Base-by-base conservation (phyloP, 1,140 invertebrate genomes). In the Penaeus vannamei region DNA sequence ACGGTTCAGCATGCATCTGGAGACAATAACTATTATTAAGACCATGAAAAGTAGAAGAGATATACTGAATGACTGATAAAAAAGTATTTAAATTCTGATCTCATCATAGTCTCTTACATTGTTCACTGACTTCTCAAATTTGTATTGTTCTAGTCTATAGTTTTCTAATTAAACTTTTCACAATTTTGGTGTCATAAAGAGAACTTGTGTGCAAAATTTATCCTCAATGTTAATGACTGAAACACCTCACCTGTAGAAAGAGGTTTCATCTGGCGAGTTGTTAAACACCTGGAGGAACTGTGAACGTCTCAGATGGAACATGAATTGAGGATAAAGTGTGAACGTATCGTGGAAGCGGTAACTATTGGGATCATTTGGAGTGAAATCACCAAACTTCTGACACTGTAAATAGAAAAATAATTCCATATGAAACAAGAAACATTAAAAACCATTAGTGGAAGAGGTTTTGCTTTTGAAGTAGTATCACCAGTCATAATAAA, bases 261-360 rank as follows among this genome's bases (percentile, higher is more conserved):
- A 98, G 46, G 99, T 99, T 95, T 99, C 99, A 94, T 99, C 99
- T 1, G 99, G 99, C 82, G 98, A 99, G 94, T 99, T 99, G 93
- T 99, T 99, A 93, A 99, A 99, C n/a, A 99, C 99, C 95, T 99
- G 99, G 90, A 99, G 94, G 94, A 99, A 99, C 94, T 99, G 99
- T 69, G 99, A 99, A 90, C 99, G 95, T 89, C 99, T 94, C 91
- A 99, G 94, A 93, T 99, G 99, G 93, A 99, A 99, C 98, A 99
- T 99, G 93, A 99, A 99, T 93, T 99, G 99, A 53, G 99, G 99
- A 94, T 99, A 99, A 23, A 99, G 94, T 79, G 97, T 98, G 93
- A 99, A 99, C 93, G 99, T 99, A 93, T 99, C 98, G 29, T 97
- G 96, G 61, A 99, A 95, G 90, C 98, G 95, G 94, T 99, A 99